Evolutionary conservation across 2,797 vertebrate genomes (phyloP), one percentile per base, ranked within the genome.

Genomic region (Sciurus vulgaris): DNA sequence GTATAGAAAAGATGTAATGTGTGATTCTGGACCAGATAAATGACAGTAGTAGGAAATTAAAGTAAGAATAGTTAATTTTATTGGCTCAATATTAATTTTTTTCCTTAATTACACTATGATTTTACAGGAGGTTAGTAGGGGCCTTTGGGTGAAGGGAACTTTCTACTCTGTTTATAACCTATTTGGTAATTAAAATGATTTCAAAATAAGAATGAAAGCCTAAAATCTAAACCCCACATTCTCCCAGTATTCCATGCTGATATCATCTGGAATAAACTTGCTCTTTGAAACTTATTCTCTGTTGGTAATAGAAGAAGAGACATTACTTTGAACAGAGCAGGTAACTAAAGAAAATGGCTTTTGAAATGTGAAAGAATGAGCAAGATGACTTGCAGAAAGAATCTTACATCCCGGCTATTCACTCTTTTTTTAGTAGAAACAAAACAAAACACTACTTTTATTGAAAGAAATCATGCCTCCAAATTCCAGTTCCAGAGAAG

Each of bases 131-230:
- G 22, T 44, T 86, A 78, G 35, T 56, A 56, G 24, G 47, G 18
- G 20, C 28, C 13, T 65, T 15, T 33, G 30, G 35, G 2, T 77
- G 3, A 96, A 88, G 38, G 8, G 24, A 84, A 67, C 41, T 22
- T 56, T 54, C 54, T 63, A 63, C 65, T 65, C 35, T 73, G 92
- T 93, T 93, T 95, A 30, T 35, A 89, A 17, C 18, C 15, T 69
- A 89, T 72, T 73, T 91, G 9, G 74, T 74, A 69, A 28, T 76
- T 69, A 59, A 91, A 91, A 85, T 95, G 74, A 79, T 79, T 90
- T 89, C 51, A 84, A 91, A 95, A 63, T 69, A 51, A 79, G 35
- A 59, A 70, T 65, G 22, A 56, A 18, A 79, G 44, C 20, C 12
- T 63, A 72, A 81, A 73, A 38, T 22, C 15, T 1, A 41, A 56